Evolutionary conservation across 2,888 invertebrate genomes (phyloP), one percentile per base, ranked within the genome.

Genomic region (Epinotia ramella): DNA sequence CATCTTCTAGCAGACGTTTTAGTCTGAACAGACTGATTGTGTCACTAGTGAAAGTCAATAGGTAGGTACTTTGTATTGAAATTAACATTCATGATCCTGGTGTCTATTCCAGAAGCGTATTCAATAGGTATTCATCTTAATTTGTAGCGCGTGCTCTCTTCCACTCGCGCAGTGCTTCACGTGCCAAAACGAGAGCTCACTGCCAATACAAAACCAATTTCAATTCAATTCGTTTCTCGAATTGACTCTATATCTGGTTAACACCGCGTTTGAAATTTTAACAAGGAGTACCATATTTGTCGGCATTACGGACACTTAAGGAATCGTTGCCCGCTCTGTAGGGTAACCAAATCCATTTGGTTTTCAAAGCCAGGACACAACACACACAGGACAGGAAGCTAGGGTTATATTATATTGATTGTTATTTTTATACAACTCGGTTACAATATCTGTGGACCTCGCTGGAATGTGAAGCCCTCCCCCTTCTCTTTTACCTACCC

Each of bases 191-290:
- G 53, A 53, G 53, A 16, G 16, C 49, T 13, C 49, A 4, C 12
- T 7, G n/a, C 53, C 5, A 16, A 53, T 53, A 53, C 16, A 53
- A n/a, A n/a, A 13, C 53, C n/a, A n/a, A 53, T 16, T 3, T 5
- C 13, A 49, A 49, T 53, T 53, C 0, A n/a, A 53, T 5, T 13
- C n/a, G 6, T 53, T 16, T 53, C 53, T 53, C 53, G 13, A 53
- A 53, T 53, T n/a, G 7, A 53, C 53, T 16, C n/a, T 28, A 53
- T 28, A 75, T 71, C 75, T 71, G 75, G 71, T 56, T 67, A 62
- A 64, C 66, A 73, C 66, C 77, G 72, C 77, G 78, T 79, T 76
- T 78, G 78, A 81, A 81, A 79, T 81, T 78, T 81, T 80, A 81
- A 81, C 78, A 80, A 79, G 78, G 72, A 44, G 24, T 53, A 71